A percentile compares a stretch with the other conserved stretches of the same genome.
Conservation (phyloP, 2,113 vertebrate genomes). For the Hippocampus barbouri region DNA sequence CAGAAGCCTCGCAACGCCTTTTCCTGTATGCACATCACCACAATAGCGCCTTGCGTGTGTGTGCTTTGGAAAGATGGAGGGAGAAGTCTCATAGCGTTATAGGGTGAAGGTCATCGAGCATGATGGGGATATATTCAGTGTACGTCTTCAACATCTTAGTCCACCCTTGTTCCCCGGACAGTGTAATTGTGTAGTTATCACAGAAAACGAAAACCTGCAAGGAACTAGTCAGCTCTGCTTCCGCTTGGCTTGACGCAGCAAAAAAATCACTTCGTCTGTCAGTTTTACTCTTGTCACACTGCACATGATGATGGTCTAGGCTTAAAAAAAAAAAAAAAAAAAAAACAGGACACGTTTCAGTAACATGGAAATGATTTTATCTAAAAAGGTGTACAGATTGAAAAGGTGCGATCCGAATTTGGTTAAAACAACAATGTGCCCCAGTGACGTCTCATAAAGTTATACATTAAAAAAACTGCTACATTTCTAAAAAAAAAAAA, state of each 20-base stretch:
- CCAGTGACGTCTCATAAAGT: not conserved
- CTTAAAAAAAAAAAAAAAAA: conserved; percentile 8
- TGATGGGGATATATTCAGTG: not conserved
- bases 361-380: conserved; percentile 23
- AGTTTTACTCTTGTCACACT: not conserved
- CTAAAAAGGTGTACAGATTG: conserved; percentile 19
- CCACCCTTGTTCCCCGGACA: conserved; percentile 12
- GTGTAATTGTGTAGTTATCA: conserved; percentile 12
- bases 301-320: too few relatives aligned
- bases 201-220: conserved; percentile 19
- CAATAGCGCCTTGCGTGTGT: not conserved
- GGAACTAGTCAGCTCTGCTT: conserved; percentile 10
- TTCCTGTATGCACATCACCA: not conserved
- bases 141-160: not conserved
- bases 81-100: not conserved
- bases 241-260: conserved; percentile 11
- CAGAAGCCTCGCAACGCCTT: not conserved
- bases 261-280: conserved; percentile 17
- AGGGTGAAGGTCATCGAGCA: not conserved
- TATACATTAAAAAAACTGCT: not conserved
- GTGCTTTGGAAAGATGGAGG: not conserved
- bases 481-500: not conserved
- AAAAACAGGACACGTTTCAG: not conserved
- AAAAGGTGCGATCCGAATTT: conserved; percentile 14
- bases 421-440: conserved; percentile 18